phyloP scores from a whole-genome alignment of 2,797 vertebrate species.

The Austrolebias charrua region DNA sequence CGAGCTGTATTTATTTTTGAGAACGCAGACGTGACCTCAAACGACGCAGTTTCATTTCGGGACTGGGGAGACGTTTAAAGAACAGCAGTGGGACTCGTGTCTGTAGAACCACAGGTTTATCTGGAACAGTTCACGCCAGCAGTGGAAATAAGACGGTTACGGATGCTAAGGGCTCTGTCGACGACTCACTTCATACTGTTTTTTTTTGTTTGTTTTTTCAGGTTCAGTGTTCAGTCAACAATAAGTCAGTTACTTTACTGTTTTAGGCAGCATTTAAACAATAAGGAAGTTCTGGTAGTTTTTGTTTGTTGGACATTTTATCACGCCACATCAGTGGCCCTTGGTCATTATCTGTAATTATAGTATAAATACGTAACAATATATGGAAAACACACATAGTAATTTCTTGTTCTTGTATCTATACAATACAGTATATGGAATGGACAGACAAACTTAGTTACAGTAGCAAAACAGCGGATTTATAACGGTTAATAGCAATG shows the following conservation, averaged over 20 bases:
- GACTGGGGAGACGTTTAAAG: constrained; percentile 64
- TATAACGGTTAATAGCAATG: constrained; percentile 81
- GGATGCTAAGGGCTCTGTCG: constrained; percentile 89
- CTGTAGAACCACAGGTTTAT: constrained; percentile 67
- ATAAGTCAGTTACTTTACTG: constrained; percentile 52
- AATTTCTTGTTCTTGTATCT: constrained; percentile 86
- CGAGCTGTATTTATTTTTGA: constrained; percentile 53
- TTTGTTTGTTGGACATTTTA: constrained; percentile 69
- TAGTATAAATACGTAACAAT: constrained; percentile 82
- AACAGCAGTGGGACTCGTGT: constrained; percentile 76
- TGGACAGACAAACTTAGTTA: constrained; percentile 88
- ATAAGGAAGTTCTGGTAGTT: constrained; percentile 48
- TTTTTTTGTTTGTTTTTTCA: constrained; percentile 62
- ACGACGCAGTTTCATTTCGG: constrained; percentile 57
- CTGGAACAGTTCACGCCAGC: constrained; percentile 54
- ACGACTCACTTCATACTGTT: constrained; percentile 76
- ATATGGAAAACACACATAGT: constrained; percentile 82
- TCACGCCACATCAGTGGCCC: constrained; percentile 77
- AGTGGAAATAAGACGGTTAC: constrained; percentile 47
- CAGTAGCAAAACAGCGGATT: constrained; percentile 86
- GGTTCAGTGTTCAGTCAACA: constrained; percentile 69
- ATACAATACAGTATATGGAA: constrained; percentile 88
- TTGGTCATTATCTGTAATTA: constrained; percentile 79
- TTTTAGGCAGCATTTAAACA: constrained; percentile 56
- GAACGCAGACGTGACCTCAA: constrained; percentile 38